These are phyloP conservation scores for Eristalis arbustorum DNA, from an alignment of 2,888 invertebrate species.

Conservation along the genomic window DNA sequence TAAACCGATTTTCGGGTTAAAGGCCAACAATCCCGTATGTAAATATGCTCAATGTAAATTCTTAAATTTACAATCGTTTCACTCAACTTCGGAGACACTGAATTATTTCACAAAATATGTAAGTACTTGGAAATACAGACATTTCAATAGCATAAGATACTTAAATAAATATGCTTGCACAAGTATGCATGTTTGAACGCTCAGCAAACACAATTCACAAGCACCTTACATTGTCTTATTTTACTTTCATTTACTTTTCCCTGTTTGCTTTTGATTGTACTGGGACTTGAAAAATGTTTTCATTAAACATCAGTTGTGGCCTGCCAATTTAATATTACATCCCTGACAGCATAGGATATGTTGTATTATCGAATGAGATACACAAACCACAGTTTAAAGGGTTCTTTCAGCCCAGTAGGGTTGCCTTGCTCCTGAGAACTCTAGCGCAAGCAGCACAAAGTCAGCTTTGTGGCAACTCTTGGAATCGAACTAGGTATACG, in stretches of 20 bases:
- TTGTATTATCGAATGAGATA: slow-evolving; percentile 45
- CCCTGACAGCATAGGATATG: slow-evolving; percentile 51
- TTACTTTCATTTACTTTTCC: slow-evolving; percentile 54
- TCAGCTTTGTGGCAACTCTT: slow-evolving; percentile 21
- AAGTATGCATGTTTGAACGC: neutral
- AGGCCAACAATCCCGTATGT: slow-evolving; percentile 49
- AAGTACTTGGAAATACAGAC: neutral
- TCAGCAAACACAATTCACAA: neutral
- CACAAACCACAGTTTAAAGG: slow-evolving; percentile 35
- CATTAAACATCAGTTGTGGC: slow-evolving; percentile 53
- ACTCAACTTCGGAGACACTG: slow-evolving; percentile 43
- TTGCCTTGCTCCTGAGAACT: neutral
- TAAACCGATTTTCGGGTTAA: slow-evolving; percentile 20
- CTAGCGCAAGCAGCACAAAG: neutral
- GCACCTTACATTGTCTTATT: neutral
- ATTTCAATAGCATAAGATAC: too few species aligned
- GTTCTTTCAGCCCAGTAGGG: neutral
- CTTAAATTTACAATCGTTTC: slow-evolving; percentile 40
- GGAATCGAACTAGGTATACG: slow-evolving; percentile 11
- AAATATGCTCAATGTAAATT: slow-evolving; percentile 40
- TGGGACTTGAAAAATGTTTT: slow-evolving; percentile 45
- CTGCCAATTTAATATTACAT: slow-evolving; percentile 58
- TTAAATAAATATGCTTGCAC: neutral
- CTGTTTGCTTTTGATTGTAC: slow-evolving; percentile 15
- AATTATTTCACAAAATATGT: slow-evolving; percentile 28